Evolutionary conservation across 2,797 vertebrate species (phyloP), one percentile per base, ranked within the genome.

Genomic region (Rhadinocentrus ornatus): DNA sequence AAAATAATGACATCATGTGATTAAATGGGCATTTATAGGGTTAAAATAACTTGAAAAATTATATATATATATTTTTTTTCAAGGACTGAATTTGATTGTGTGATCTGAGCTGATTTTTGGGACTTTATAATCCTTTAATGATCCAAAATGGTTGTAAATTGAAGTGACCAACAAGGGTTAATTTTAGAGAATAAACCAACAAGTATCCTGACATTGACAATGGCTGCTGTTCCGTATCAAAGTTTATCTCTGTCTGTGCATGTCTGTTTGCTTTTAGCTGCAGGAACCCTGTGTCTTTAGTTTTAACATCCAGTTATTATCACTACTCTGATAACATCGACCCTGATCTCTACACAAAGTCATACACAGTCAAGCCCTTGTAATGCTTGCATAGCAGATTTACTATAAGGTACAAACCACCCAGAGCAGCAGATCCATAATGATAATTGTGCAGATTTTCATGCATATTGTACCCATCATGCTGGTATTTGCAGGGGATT

Each of bases 291-390:
- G 37, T 67, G 61, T 70, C 34, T 77, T 72, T 55, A 67, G 50
- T 48, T 71, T 24, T 75, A 60, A 74, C 57, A 73, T 73, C 50
- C 57, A 46, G 27, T 66, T 69, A 74, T 72, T 53, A 67, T 68
- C 54, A 56, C 48, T 27, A 60, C 24, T 26, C 41, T 57, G 85
- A 88, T 85, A 86, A 81, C 68, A n/a, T 44, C 50, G 66, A 61
- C 66, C 62, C 32, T 66, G 72, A 79, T 69, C 64, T 60, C 56
- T 57, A 76, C 39, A 22, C 50, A 54, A 26, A 3, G 61, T 44
- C 26, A 63, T 32, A 62, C 52, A 74, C 77, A 75, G 62, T 20
- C 26, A 57, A 62, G 53, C 35, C 66, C 46, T 55, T 64, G n/a
- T 65, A 18, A 46, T 1, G 61, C 44, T 64, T 62, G 50, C 11